Conservation (phyloP, 1,140 invertebrate species). For the Hetaerina americana region DNA sequence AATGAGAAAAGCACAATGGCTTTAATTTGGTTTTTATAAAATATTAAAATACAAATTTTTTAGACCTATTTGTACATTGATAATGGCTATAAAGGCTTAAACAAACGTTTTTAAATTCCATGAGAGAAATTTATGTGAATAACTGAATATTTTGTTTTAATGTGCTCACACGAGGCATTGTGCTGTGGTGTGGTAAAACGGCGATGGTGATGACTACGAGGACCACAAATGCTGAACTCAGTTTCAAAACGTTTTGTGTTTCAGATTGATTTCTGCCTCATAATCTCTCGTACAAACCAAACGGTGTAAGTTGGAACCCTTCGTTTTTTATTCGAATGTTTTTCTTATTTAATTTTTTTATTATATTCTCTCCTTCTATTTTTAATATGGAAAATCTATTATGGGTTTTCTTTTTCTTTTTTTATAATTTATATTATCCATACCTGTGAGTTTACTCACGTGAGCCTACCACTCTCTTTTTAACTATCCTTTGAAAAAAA, state of each 20-base stretch:
- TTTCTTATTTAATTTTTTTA: slow-evolving; percentile 1
- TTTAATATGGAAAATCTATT: slow-evolving; percentile 1
- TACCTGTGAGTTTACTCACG: neutral
- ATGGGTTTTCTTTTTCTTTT: neutral
- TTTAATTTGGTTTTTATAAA: neutral
- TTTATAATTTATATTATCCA: neutral
- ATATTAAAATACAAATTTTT: neutral
- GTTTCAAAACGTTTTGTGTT: neutral
- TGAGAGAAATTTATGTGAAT: neutral
- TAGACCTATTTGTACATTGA: neutral
- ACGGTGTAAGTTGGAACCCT: neutral
- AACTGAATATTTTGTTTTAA: slow-evolving; percentile 1
- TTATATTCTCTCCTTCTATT: neutral
- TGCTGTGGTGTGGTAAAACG: neutral
- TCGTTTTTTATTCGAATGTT: neutral
- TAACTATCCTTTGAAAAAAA: neutral
- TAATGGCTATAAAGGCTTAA: neutral
- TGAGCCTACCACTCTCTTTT: neutral
- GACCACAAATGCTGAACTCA: neutral
- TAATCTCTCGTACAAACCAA: neutral
- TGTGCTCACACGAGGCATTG: neutral
- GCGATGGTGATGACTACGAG: neutral
- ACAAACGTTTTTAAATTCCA: neutral
- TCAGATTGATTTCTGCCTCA: neutral
- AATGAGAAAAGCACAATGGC: neutral